These are phyloP conservation scores for Leptinotarsa peninsularis DNA, from an alignment of 2,888 invertebrate genomes.

Conservation along the genomic window DNA sequence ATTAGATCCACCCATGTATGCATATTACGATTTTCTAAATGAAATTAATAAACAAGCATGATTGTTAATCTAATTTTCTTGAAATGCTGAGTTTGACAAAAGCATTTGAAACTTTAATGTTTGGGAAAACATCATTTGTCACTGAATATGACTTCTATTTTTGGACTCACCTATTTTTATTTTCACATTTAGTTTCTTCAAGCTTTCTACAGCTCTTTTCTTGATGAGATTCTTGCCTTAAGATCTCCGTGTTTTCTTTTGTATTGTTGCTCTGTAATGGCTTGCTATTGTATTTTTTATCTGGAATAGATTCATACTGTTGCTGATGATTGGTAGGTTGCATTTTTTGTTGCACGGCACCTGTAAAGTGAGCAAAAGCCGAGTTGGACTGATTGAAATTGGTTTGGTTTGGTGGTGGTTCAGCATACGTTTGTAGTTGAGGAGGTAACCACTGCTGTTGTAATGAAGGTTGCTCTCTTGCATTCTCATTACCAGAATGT, in stretches of 20 bases:
- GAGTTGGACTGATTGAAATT: conserved; percentile 38
- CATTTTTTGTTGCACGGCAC: background rate
- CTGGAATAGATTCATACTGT: background rate
- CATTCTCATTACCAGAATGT: conserved; percentile 18
- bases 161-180: background rate
- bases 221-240: background rate
- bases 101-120: no score
- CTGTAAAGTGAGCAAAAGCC: conserved; percentile 41
- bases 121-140: no score
- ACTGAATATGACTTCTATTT: background rate
- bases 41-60: no score
- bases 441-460: conserved; percentile 26
- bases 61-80: no score
- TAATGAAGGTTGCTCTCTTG: conserved; percentile 27
- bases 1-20: no score
- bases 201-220: background rate
- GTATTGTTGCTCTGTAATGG: background rate
- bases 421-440: conserved; percentile 16
- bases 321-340: background rate
- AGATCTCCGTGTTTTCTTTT: background rate
- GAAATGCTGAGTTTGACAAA: no score
- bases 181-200: background rate
- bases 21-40: no score
- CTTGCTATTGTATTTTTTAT: conserved; percentile 4
- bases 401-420: conserved; percentile 21